Percentiles rank a stretch among this genome's conserved stretches.
Conservation (phyloP, 2,113 vertebrate species). For the Austrofundulus limnaeus region DNA sequence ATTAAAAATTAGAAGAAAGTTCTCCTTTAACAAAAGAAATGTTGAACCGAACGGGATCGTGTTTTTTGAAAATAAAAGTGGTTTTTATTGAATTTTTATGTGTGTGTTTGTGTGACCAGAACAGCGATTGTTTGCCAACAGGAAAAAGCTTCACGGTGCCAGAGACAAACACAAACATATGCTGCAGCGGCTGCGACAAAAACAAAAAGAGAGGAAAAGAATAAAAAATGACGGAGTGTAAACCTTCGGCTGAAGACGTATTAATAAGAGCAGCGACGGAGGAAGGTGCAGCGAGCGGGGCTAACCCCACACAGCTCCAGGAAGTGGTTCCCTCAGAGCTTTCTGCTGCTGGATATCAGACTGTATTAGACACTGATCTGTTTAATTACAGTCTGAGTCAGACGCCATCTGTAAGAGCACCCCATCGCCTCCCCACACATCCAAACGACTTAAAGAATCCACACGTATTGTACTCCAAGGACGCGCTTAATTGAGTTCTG, state of each 20-base stretch:
- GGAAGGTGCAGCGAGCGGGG: neutral
- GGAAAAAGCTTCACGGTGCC: neutral
- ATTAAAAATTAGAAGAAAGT: neutral
- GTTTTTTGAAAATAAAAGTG: neutral
- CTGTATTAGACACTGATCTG: slow-evolving; percentile 74
- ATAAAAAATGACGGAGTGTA: neutral
- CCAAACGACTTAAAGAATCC: slow-evolving; percentile 69
- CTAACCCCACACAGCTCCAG: slow-evolving; percentile 44
- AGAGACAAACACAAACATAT: slow-evolving; percentile 18
- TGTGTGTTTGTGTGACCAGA: neutral
- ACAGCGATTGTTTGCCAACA: slow-evolving; percentile 1
- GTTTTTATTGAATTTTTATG: neutral
- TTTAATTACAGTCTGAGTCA: slow-evolving; percentile 75
- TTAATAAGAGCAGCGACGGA: neutral
- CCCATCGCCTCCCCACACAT: slow-evolving; percentile 54
- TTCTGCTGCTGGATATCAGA: slow-evolving; percentile 67
- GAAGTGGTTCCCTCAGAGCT: slow-evolving; percentile 67
- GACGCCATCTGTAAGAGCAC: slow-evolving; percentile 74
- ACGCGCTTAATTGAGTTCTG: slow-evolving; percentile 68
- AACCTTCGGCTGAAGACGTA: neutral
- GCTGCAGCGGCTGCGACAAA: neutral
- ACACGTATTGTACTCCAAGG: slow-evolving; percentile 66
- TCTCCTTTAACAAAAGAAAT: neutral
- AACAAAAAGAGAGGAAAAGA: neutral
- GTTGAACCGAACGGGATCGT: neutral